A percentile compares a stretch with the other conserved stretches of the same genome.
phyloP scores from a whole-genome alignment of 2,113 vertebrate genomes.

The Cisticola juncidis region DNA sequence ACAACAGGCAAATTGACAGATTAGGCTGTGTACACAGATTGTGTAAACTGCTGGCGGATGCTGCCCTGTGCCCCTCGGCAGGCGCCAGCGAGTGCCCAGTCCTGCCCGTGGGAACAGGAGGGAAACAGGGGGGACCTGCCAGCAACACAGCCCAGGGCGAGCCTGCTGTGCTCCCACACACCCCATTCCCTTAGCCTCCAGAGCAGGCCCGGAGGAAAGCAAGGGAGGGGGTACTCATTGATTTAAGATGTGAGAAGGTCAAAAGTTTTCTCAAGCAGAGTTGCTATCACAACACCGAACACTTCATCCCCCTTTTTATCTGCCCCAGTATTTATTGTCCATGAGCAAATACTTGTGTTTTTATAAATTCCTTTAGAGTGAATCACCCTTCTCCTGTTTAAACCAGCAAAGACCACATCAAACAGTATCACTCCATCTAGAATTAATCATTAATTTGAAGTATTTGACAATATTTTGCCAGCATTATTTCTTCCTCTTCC shows the following conservation, averaged over 20 bases:
- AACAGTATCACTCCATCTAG: slow-evolving; percentile 66
- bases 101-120: neutral
- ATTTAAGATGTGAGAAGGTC: slow-evolving; percentile 68
- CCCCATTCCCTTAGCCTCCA: neutral
- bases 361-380: slow-evolving; percentile 73
- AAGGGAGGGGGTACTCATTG: accelerated
- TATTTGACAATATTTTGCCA: slow-evolving; percentile 54
- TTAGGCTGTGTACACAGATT: slow-evolving; percentile 25
- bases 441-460: slow-evolving; percentile 79
- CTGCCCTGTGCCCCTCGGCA: neutral
- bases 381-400: slow-evolving; percentile 73
- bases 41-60: slow-evolving; percentile 17
- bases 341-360: slow-evolving; percentile 77
- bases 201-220: neutral
- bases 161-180: neutral
- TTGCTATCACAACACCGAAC: slow-evolving; percentile 38
- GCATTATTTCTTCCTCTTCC: slow-evolving; percentile 32
- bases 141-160: accelerated
- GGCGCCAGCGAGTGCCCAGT: accelerated
- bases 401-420: slow-evolving; percentile 73
- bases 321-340: slow-evolving; percentile 71
- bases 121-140: neutral
- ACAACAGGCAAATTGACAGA: slow-evolving; percentile 20
- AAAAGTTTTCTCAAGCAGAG: slow-evolving; percentile 54
- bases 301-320: slow-evolving; percentile 64